Percentiles rank a stretch among this genome's conserved stretches.
phyloP scores from a whole-genome alignment of 2,888 invertebrate genomes.

The Iphiclides podalirius region DNA sequence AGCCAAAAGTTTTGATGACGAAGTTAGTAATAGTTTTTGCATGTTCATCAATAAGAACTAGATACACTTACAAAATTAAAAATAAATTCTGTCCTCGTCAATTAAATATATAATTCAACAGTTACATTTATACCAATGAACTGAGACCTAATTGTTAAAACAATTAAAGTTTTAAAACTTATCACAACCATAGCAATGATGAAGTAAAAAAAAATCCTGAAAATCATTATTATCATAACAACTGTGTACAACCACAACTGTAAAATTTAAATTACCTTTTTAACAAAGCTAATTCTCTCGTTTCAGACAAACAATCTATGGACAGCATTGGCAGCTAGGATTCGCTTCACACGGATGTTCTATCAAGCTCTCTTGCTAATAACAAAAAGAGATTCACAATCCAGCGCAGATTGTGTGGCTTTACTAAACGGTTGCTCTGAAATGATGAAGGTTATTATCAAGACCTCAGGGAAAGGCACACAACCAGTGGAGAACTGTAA shows the following conservation, averaged over 20 bases:
- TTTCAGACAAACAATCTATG: slow-evolving; percentile 63
- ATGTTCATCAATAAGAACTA: no score
- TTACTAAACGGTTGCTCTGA: slow-evolving; percentile 90
- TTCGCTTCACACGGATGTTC: slow-evolving; percentile 92
- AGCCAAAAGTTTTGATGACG: slow-evolving; percentile 79
- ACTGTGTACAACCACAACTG: no score
- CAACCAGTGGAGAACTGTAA: slow-evolving; percentile 83
- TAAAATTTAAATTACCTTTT: no score
- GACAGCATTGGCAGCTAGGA: slow-evolving; percentile 86
- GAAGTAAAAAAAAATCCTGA: no score
- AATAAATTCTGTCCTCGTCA: slow-evolving; percentile 9
- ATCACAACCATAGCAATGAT: no score
- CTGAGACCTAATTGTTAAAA: no score
- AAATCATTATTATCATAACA: no score
- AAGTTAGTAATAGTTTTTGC: slow-evolving; percentile 49
- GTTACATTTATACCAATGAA: no score
- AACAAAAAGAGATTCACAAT: slow-evolving; percentile 82
- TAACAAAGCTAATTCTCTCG: no score
- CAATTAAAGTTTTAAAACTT: no score
- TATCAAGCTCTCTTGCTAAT: slow-evolving; percentile 89
- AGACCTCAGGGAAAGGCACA: slow-evolving; percentile 84
- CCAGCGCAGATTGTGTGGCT: slow-evolving; percentile 89
- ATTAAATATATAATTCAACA: no score
- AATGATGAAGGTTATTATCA: slow-evolving; percentile 88
- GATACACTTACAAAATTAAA: no score